Evolutionary conservation across 2,888 invertebrate species (phyloP).

Genomic region (Allolobophora icterica): DNA sequence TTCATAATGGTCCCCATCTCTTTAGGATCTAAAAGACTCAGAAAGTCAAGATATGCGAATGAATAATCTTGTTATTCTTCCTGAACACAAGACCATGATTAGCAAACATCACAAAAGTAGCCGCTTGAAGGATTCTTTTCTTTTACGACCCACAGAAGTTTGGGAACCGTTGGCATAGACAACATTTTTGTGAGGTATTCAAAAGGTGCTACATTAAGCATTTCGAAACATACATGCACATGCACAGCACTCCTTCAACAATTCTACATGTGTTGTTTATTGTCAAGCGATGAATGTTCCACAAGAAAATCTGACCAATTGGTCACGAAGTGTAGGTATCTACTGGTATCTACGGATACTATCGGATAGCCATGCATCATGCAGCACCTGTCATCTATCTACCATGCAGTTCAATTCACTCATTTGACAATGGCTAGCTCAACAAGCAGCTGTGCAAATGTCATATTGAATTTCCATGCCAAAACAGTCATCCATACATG

Average conservation of each 20-base stretch:
- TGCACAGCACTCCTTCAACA: background rate
- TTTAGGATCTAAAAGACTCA: too few relatives aligned
- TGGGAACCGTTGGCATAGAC: too few relatives aligned
- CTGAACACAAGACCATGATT: too few relatives aligned
- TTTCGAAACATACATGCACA: background rate
- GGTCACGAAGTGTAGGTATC: background rate
- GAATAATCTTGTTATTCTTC: too few relatives aligned
- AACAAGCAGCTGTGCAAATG: background rate
- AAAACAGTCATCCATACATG: background rate
- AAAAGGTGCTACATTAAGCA: background rate
- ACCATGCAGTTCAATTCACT: background rate
- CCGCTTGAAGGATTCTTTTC: too few relatives aligned
- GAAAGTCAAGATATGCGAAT: too few relatives aligned
- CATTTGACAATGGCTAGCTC: background rate
- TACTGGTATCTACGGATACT: too few relatives aligned
- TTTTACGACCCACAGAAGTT: too few relatives aligned
- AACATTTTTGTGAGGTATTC: too few relatives aligned
- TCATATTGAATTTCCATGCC: background rate
- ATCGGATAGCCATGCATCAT: background rate
- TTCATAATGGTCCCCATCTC: too few relatives aligned
- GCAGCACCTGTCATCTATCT: background rate
- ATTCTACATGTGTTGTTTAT: background rate
- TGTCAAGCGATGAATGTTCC: background rate
- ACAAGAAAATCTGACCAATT: background rate
- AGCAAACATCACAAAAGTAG: too few relatives aligned